A percentile compares a stretch with the other conserved stretches of the same genome.
Evolutionary conservation across 2,888 invertebrate genomes (phyloP).

Genomic region (Tinea pellionella): DNA sequence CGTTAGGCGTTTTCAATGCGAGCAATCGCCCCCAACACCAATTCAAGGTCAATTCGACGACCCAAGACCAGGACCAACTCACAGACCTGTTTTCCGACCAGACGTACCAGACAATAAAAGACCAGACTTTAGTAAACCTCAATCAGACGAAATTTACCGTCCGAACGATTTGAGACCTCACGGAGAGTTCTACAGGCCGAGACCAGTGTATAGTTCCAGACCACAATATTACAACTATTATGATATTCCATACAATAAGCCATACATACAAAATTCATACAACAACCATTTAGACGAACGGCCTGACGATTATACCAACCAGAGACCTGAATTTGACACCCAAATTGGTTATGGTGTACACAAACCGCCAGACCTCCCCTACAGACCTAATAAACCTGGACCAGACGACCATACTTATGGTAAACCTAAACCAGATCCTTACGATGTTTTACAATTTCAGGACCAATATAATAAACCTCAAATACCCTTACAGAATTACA

Average conservation of each 20-base stretch:
- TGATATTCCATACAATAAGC: slow-evolving; percentile 23
- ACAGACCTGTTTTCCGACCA: slow-evolving; percentile 49
- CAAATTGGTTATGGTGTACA: slow-evolving; percentile 48
- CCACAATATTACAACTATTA: slow-evolving; percentile 16
- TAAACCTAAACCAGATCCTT: slow-evolving; percentile 29
- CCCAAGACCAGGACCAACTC: slow-evolving; percentile 27
- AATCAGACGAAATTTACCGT: slow-evolving; percentile 16
- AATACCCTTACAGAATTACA: slow-evolving; percentile 22
- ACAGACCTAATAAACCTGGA: slow-evolving; percentile 27
- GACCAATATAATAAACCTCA: slow-evolving; percentile 21
- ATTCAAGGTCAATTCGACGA: slow-evolving; percentile 40
- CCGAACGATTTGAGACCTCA: slow-evolving; percentile 30
- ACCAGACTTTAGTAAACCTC: slow-evolving; percentile 26
- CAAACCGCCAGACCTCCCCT: slow-evolving; percentile 44
- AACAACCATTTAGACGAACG: slow-evolving; percentile 27
- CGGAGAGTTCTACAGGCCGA: slow-evolving; percentile 19
- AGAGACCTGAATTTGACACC: slow-evolving; percentile 36
- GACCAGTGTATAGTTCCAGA: background rate
- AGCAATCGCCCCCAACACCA: slow-evolving; percentile 50
- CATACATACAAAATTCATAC: slow-evolving; percentile 22
- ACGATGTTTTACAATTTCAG: slow-evolving; percentile 45
- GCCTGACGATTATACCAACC: slow-evolving; percentile 41
- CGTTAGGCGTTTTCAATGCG: slow-evolving; percentile 46
- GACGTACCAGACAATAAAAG: slow-evolving; percentile 38
- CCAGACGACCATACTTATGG: slow-evolving; percentile 17